Evolutionary conservation across 2,797 vertebrate species (phyloP), one percentile per base, ranked within the genome.

Genomic region (Micromesistius poutassou): DNA sequence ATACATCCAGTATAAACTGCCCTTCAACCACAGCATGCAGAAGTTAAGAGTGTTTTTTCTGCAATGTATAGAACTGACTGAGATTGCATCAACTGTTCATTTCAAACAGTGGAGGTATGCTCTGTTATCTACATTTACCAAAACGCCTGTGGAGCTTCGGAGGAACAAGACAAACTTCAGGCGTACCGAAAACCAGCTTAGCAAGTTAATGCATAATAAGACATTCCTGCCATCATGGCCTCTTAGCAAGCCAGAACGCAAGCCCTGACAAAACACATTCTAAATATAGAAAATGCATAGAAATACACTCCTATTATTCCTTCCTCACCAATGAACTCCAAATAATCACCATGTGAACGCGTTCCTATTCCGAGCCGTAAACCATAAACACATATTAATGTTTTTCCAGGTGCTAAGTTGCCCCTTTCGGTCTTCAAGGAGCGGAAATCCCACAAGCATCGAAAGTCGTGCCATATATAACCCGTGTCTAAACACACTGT

Each of bases 151-250:
- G 89, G 82, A 87, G 88, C 78, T 12, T 10, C 68, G 77, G 75
- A 78, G 77, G 81, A 72, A 84, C 82, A 40, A 40, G 38, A 40
- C 38, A 40, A 40, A 80, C 86, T 91, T 90, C 76, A 70, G 87
- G 88, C 94, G 92, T 92, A 5, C 38, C 38, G 80, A 86, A 89
- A 91, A 91, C 90, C 86, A 93, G 90, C 86, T 89, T 89, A 92
- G 93, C 90, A 90, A 92, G 93, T 91, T 92, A 92, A 94, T 90
- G 86, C 38, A n/a, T n/a, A n/a, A 81, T 73, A 76, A 87, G 84
- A 84, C 86, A 88, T 89, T 90, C 88, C 84, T 82, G 46, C 78
- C 82, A 80, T 84, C 78, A 74, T 83, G 79, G 82, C 87, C 86
- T 75, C 79, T 87, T 79, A 89, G 83, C 78, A 78, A 78, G 79